Evolutionary conservation across 2,888 invertebrate species (phyloP).

Genomic region (Machimus rusticus): DNA sequence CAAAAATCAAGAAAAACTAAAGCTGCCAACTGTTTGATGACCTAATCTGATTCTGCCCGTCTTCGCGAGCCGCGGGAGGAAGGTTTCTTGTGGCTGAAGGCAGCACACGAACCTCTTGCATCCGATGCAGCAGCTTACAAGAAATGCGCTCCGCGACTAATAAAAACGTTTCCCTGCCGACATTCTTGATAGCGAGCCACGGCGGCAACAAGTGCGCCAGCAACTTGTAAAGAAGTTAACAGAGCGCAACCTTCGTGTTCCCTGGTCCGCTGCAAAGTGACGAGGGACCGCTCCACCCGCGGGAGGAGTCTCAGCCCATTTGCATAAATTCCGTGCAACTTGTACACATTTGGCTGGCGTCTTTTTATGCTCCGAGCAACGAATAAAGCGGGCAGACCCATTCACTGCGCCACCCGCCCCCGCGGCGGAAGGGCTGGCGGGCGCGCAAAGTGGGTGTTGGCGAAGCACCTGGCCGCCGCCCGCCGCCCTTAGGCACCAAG

Average conservation of each 20-base stretch:
- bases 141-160: background rate
- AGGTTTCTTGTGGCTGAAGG: background rate
- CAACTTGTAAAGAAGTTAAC: slow-evolving; percentile 17
- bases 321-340: slow-evolving; percentile 4
- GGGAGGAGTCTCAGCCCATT: background rate
- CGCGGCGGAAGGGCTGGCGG: background rate
- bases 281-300: background rate
- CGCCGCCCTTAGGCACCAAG: background rate
- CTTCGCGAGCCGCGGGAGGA: background rate
- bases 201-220: slow-evolving; percentile 17
- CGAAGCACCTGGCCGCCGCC: background rate
- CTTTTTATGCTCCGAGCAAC: background rate
- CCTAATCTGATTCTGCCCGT: background rate
- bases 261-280: background rate
- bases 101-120: background rate
- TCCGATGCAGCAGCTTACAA: background rate
- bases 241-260: slow-evolving; percentile 22
- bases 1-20: background rate
- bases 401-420: background rate
- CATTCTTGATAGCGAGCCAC: background rate
- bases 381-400: slow-evolving; percentile 2
- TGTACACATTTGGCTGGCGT: background rate
- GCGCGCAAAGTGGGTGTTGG: background rate
- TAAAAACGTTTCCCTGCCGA: slow-evolving; percentile 1
- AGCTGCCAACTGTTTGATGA: background rate